phyloP scores from a whole-genome alignment of 2,888 invertebrate genomes.

The Ennomos quercinarius region DNA sequence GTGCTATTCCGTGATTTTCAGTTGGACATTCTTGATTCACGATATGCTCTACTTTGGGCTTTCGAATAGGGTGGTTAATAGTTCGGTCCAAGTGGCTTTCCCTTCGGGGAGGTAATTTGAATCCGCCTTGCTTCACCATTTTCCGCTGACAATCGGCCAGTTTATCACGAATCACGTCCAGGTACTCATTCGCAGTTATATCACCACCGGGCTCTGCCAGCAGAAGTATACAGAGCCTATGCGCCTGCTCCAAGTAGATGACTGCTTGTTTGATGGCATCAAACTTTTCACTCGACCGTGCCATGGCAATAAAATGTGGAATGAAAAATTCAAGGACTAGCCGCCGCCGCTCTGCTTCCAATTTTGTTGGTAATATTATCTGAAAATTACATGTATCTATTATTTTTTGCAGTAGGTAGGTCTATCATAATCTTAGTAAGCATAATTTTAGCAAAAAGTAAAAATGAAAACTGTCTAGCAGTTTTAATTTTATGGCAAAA shows the following conservation, averaged over 20 bases:
- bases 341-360: constrained; percentile 87
- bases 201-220: constrained; percentile 85
- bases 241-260: constrained; percentile 89
- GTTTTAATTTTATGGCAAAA: too few species aligned
- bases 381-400: constrained; percentile 48
- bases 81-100: constrained; percentile 60
- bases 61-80: constrained; percentile 52
- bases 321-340: constrained; percentile 89
- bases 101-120: constrained; percentile 68
- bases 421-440: too few species aligned
- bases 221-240: constrained; percentile 87
- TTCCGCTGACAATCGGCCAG: constrained; percentile 78
- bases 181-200: constrained; percentile 81
- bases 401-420: too few species aligned
- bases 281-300: constrained; percentile 87
- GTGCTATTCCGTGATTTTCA: constrained; percentile 55
- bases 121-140: constrained; percentile 70
- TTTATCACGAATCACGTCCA: constrained; percentile 82
- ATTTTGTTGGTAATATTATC: constrained; percentile 71
- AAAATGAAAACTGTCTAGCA: too few species aligned
- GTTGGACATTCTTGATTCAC: constrained; percentile 68
- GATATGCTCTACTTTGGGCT: constrained; percentile 66
- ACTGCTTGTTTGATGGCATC: constrained; percentile 86
- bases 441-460: too few species aligned
- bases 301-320: constrained; percentile 89